A percentile compares a stretch with the other conserved stretches of the same genome.
These are phyloP conservation scores for Nothoprocta pentlandii DNA, from an alignment of 2,113 vertebrate genomes.

Conservation along the genomic window DNA sequence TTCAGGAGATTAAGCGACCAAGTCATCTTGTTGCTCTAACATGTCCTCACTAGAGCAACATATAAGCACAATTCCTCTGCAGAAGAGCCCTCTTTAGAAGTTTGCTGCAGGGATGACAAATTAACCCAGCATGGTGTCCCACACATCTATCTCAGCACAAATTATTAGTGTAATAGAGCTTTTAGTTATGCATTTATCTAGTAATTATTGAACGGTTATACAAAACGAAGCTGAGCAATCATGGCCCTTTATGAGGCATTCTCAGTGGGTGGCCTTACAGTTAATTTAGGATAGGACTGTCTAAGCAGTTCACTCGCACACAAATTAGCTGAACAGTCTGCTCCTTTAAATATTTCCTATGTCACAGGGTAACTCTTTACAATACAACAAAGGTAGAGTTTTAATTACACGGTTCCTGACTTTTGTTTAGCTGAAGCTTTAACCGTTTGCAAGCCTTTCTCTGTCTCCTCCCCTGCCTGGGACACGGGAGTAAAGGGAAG, in stretches of 20 bases:
- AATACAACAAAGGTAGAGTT: constrained; percentile 83
- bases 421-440: constrained; percentile 84
- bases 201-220: constrained; percentile 83
- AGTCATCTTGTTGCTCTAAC: constrained; percentile 73
- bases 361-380: constrained; percentile 81
- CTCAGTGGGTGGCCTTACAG: constrained; percentile 83
- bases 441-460: constrained; percentile 72
- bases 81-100: constrained; percentile 77
- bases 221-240: constrained; percentile 78
- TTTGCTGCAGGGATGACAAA: constrained; percentile 82
- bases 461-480: constrained; percentile 18
- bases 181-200: constrained; percentile 86
- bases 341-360: constrained; percentile 84
- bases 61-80: constrained; percentile 67
- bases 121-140: constrained; percentile 83
- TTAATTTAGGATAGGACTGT: constrained; percentile 83
- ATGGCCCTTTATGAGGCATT: constrained; percentile 77
- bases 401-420: constrained; percentile 85
- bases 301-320: constrained; percentile 79
- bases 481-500: not conserved
- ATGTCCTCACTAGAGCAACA: constrained; percentile 74
- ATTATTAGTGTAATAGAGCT: constrained; percentile 87
- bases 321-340: constrained; percentile 82
- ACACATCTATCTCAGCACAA: constrained; percentile 82
- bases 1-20: constrained; percentile 78